phyloP scores from a whole-genome alignment of 2,113 vertebrate genomes.

The Diphyllodes magnificus region DNA sequence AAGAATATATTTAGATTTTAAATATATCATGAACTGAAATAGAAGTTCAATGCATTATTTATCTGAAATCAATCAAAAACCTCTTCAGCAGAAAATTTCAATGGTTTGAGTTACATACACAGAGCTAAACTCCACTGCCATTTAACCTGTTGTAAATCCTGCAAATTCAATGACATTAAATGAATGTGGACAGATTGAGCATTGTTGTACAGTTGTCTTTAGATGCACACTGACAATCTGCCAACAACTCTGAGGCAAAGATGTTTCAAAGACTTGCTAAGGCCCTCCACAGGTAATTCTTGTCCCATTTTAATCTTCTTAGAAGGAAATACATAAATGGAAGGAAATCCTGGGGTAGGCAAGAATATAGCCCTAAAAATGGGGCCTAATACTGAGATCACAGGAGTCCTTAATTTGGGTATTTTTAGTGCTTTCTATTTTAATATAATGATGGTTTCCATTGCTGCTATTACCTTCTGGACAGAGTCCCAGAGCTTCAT shows the following conservation, averaged over 20 bases:
- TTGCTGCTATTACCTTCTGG: constrained; percentile 77
- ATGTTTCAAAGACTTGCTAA: not conserved
- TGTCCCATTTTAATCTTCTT: not conserved
- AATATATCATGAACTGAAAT: not conserved
- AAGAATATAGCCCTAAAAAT: not conserved
- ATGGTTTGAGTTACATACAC: not conserved
- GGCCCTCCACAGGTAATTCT: not conserved
- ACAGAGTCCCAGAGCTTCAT: constrained; percentile 93
- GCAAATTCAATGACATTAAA: not conserved
- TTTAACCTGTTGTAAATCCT: not conserved
- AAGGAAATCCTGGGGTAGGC: not conserved
- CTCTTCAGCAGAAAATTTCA: not conserved
- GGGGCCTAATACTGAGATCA: not conserved
- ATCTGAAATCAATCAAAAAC: not conserved
- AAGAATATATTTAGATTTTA: not conserved
- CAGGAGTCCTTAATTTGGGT: not conserved
- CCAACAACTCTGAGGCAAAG: not conserved
- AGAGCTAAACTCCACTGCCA: not conserved
- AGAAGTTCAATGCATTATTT: not conserved
- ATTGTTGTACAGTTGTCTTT: not conserved
- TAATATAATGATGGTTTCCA: not conserved
- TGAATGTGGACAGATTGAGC: not conserved
- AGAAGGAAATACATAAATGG: not conserved
- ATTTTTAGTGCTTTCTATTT: not conserved
- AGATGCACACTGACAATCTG: not conserved